Evolutionary conservation across 2,113 vertebrate species (phyloP), one percentile per base, ranked within the genome.

Genomic region (Strix uralensis): DNA sequence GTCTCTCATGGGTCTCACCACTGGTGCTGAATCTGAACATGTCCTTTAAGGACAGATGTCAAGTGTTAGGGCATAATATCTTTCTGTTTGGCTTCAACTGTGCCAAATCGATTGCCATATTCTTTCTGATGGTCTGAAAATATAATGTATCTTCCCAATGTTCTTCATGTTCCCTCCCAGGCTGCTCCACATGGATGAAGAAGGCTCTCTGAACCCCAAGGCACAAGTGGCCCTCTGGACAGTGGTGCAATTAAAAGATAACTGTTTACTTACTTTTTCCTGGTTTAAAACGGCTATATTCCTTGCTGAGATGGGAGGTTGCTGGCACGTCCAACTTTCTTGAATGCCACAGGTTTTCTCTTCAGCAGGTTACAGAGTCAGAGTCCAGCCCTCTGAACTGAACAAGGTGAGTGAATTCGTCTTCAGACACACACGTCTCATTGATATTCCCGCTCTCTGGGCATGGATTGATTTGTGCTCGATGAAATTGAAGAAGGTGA

Each of bases 81-180:
- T n/a, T 74, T 36, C 32, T 71, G 3, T 25, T 88, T 15, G n/a
- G 36, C 9, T 44, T 86, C 63, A 61, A 15, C 36, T 30, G 6
- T 2, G 34, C 30, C 62, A 73, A 61, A 47, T 1, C 23, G 17
- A 16, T 13, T 58, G 71, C 44, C 1, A 1, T 52, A 29, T 29
- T 77, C 22, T 80, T 73, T 47, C 32, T 38, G 58, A 38, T 1
- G 23, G 11, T 36, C 54, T 72, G 67, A 63, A 88, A 66, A 51
- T 14, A 18, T 25, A 25, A 61, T 0, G 1, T 5, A 12, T 26
- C 63, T n/a, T 49, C 20, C 44, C 63, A 30, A 2, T 0, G 0
- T 27, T 67, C 61, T 38, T 63, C 0, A 1, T 20, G 52, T 13
- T 29, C 44, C 81, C 12, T 51, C 38, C 46, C 51, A 87, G n/a